A percentile compares a stretch with the other conserved stretches of the same genome.
Conservation (phyloP, 2,797 vertebrate genomes). For the Euthynnus affinis region DNA sequence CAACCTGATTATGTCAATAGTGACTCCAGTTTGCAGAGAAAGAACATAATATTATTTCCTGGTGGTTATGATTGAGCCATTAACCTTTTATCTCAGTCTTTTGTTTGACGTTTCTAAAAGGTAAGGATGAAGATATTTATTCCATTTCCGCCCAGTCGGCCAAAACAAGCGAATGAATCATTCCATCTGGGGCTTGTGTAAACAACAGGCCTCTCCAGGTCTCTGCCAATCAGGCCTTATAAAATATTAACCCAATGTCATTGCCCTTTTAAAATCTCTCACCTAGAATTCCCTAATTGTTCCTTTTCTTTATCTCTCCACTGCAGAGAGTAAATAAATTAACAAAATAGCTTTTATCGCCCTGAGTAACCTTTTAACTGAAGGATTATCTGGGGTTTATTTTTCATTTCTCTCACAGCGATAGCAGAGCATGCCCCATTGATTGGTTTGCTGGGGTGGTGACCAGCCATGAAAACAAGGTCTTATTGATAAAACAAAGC, state of each 20-base stretch:
- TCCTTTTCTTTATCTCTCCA: constrained; percentile 99
- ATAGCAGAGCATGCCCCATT: constrained; percentile 98
- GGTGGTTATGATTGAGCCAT: constrained; percentile 85
- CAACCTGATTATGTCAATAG: constrained; percentile 81
- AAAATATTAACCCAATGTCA: constrained; percentile 99
- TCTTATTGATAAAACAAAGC: constrained; percentile 93
- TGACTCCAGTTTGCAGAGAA: constrained; percentile 77
- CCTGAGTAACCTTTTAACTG: constrained; percentile 99
- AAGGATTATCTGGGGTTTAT: constrained; percentile 99
- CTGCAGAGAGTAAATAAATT: constrained; percentile 99
- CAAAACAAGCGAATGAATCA: constrained; percentile 89
- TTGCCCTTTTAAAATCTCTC: constrained; percentile 99
- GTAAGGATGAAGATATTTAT: constrained; percentile 89
- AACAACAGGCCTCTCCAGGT: constrained; percentile 84
- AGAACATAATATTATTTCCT: constrained; percentile 83
- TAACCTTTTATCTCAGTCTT: constrained; percentile 87
- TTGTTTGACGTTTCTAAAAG: constrained; percentile 88
- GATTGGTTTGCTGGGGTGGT: constrained; percentile 98
- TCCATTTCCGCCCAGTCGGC: constrained; percentile 87
- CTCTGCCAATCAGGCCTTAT: constrained; percentile 93
- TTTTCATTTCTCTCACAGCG: constrained; percentile 99
- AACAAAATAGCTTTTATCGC: constrained; percentile 99
- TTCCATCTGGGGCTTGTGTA: constrained; percentile 82
- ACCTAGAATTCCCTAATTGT: constrained; percentile 99
- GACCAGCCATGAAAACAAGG: constrained; percentile 98